Conservation (phyloP, 2,888 invertebrate species). For the Lasioglossum vierecki region DNA sequence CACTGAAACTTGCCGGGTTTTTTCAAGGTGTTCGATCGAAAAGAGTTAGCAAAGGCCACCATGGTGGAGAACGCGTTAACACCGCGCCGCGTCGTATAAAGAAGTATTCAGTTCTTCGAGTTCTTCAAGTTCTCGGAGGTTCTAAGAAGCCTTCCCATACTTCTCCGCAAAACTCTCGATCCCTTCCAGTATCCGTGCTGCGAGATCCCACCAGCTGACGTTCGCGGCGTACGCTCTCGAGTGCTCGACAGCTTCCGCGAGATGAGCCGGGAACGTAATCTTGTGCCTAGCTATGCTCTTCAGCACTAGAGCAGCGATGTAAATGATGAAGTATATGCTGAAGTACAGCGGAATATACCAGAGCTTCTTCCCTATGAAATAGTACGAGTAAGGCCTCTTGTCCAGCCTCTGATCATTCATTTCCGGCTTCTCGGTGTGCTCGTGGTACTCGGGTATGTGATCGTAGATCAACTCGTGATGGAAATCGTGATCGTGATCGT, state of each 20-base stretch:
- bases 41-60: not conserved
- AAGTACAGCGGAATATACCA: slow-evolving; percentile 92
- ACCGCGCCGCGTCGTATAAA: not conserved
- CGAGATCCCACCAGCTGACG: slow-evolving; percentile 73
- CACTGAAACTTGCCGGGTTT: not conserved
- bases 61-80: not conserved
- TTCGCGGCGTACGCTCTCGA: slow-evolving; percentile 59
- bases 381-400: slow-evolving; percentile 87
- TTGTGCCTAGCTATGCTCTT: slow-evolving; percentile 91
- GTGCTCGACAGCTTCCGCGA: slow-evolving; percentile 73
- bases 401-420: slow-evolving; percentile 81
- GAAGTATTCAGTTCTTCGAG: not conserved
- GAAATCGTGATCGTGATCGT: slow-evolving; percentile 84
- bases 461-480: slow-evolving; percentile 77
- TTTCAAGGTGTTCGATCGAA: not conserved
- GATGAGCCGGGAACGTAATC: slow-evolving; percentile 84
- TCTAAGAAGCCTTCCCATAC: slow-evolving; percentile 39
- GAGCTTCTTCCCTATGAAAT: slow-evolving; percentile 90
- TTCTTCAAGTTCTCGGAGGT: not conserved
- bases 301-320: slow-evolving; percentile 89
- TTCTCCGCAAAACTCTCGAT: slow-evolving; percentile 68
- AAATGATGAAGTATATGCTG: slow-evolving; percentile 88
- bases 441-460: slow-evolving; percentile 80
- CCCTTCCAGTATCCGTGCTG: slow-evolving; percentile 71
- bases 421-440: slow-evolving; percentile 81